These are phyloP conservation scores for Enteromius radiatus DNA, from an alignment of 2,797 vertebrate species.

Conservation along the genomic window DNA sequence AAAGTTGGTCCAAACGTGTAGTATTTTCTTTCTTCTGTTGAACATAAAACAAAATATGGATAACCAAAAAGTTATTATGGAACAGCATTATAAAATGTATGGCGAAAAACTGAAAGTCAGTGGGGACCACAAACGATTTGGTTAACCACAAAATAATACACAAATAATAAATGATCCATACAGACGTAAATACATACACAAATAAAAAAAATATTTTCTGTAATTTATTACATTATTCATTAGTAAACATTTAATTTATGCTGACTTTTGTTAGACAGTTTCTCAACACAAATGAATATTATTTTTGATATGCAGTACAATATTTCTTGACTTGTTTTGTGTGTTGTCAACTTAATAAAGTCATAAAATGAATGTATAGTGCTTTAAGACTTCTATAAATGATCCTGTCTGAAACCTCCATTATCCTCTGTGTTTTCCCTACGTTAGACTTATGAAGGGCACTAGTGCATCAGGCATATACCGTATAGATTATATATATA, in stretches of 20 bases:
- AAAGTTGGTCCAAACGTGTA: neutral
- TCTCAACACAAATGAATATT: neutral
- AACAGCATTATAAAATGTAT: neutral
- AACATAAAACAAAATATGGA: neutral
- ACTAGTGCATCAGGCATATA: conserved; percentile 30
- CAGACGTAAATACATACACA: neutral
- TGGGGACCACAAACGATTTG: neutral
- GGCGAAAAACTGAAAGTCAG: neutral
- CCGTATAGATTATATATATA: conserved; percentile 33
- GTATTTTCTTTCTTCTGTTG: neutral
- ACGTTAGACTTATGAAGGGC: conserved; percentile 5
- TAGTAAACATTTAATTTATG: neutral
- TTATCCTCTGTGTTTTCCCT: neutral
- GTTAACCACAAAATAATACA: neutral
- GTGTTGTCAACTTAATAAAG: neutral
- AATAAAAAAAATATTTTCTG: neutral
- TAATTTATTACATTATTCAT: neutral
- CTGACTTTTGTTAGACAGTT: neutral
- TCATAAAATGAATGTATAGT: neutral
- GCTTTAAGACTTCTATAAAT: conserved; percentile 14
- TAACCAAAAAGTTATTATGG: neutral
- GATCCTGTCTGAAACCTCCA: conserved; percentile 14
- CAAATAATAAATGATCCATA: no score
- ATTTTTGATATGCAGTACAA: neutral
- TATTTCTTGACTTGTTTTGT: neutral